A percentile compares a stretch with the other conserved stretches of the same genome.
Conservation (phyloP, 92 coral and sea anemone genomes). For the Porites divaricata region DNA sequence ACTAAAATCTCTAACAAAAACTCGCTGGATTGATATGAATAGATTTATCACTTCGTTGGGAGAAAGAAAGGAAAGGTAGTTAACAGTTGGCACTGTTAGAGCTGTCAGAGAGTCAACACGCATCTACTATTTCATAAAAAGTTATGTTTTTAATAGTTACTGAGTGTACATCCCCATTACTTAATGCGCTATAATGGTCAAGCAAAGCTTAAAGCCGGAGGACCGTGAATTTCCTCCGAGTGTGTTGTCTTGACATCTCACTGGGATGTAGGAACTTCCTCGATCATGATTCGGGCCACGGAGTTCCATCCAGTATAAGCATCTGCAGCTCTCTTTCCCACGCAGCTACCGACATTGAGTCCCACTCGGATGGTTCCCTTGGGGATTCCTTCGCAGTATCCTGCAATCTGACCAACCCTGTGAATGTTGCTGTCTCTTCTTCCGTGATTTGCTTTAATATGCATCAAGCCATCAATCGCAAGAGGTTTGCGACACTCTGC, state of each 20-base stretch:
- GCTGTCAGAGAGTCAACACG: too few relatives aligned
- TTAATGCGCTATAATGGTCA: constrained; percentile 10
- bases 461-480: constrained; percentile 46
- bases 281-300: constrained; percentile 59
- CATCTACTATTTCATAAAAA: too few relatives aligned
- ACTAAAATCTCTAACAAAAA: too few relatives aligned
- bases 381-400: constrained; percentile 53
- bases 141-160: too few relatives aligned
- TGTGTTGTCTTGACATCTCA: background rate
- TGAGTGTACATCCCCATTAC: too few relatives aligned
- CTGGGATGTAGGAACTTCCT: constrained; percentile 52
- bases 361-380: constrained; percentile 46
- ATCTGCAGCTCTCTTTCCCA: constrained; percentile 23
- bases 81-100: too few relatives aligned
- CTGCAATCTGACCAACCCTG: constrained; percentile 39
- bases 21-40: too few relatives aligned
- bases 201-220: too few relatives aligned
- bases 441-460: background rate
- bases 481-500: constrained; percentile 48
- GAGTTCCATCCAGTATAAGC: constrained; percentile 56
- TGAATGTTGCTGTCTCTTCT: constrained; percentile 19
- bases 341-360: constrained; percentile 56
- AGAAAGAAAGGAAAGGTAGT: too few relatives aligned
- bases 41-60: too few relatives aligned
- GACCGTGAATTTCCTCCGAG: background rate